These are phyloP conservation scores for Triplophysa tibetana DNA, from an alignment of 2,113 vertebrate species.

Conservation along the genomic window DNA sequence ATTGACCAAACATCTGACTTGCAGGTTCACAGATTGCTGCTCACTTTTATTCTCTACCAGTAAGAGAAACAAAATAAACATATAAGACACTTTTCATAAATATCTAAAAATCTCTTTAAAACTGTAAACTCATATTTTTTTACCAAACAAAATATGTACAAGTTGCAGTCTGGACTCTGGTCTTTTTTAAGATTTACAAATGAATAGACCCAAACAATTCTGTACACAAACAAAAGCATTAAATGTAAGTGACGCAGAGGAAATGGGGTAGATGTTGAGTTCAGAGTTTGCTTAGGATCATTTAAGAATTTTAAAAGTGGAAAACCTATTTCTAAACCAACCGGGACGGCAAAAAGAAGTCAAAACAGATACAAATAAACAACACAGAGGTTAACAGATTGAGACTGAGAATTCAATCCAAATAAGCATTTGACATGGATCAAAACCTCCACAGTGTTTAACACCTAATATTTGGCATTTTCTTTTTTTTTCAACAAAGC, in stretches of 20 bases:
- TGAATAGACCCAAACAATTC: slow-evolving; percentile 17
- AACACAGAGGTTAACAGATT: slow-evolving; percentile 17
- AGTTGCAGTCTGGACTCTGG: slow-evolving; percentile 53
- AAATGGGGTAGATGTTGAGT: not conserved
- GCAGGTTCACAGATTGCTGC: slow-evolving; percentile 42
- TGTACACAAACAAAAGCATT: slow-evolving; percentile 18
- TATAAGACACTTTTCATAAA: slow-evolving; percentile 76
- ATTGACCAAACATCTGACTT: slow-evolving; percentile 3
- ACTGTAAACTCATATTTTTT: slow-evolving; percentile 68
- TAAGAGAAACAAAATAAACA: slow-evolving; percentile 64
- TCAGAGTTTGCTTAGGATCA: slow-evolving; percentile 39
- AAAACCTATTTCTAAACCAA: slow-evolving; percentile 14
- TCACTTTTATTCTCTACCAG: slow-evolving; percentile 71
- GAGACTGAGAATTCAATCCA: not conserved
- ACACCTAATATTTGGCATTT: not conserved
- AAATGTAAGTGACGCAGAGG: not conserved
- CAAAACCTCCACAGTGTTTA: not conserved
- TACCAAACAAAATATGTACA: slow-evolving; percentile 71
- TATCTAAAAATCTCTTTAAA: slow-evolving; percentile 77
- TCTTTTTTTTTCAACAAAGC: not conserved
- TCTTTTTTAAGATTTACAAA: slow-evolving; percentile 47
- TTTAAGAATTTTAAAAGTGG: slow-evolving; percentile 28
- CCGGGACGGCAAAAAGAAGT: not conserved
- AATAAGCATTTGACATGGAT: not conserved
- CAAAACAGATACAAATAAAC: not conserved